Percentiles rank a stretch among this genome's conserved stretches.
These are phyloP conservation scores for Paramisgurnus dabryanus DNA, from an alignment of 2,113 vertebrate genomes.

Conservation along the genomic window DNA sequence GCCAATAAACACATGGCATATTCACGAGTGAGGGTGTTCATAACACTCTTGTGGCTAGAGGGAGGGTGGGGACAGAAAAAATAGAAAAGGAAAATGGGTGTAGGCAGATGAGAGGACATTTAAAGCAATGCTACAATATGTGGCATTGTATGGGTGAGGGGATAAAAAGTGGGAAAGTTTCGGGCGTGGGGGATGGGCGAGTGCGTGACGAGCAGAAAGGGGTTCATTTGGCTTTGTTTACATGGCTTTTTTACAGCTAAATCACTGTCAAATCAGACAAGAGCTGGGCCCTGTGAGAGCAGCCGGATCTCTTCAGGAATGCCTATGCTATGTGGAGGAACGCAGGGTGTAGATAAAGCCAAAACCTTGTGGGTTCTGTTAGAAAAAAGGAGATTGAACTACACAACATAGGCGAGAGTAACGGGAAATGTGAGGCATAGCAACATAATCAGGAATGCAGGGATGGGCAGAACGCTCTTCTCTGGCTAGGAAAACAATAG, in stretches of 20 bases:
- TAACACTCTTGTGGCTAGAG: not conserved
- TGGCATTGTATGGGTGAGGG: conserved; percentile 40
- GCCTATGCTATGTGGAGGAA: conserved; percentile 45
- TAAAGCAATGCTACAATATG: conserved; percentile 40
- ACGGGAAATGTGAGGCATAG: conserved; percentile 12
- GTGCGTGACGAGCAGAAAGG: conserved; percentile 6
- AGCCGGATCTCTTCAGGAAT: conserved; percentile 53
- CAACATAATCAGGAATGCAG: conserved; percentile 29
- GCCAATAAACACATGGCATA: conserved; percentile 30
- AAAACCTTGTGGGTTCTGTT: conserved; percentile 24
- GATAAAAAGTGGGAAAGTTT: conserved; percentile 9
- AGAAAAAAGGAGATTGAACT: conserved; percentile 14
- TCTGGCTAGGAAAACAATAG: conserved; percentile 25
- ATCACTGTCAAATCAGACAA: conserved; percentile 40
- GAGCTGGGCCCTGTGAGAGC: conserved; percentile 15
- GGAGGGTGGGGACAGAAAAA: not conserved
- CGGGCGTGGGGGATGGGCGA: not conserved
- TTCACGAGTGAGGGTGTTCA: conserved; percentile 20
- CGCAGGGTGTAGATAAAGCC: conserved; percentile 44
- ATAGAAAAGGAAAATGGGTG: not conserved
- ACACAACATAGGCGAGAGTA: conserved; percentile 2
- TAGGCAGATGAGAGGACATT: conserved; percentile 12
- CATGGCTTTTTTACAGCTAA: conserved; percentile 47
- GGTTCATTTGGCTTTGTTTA: conserved; percentile 33
- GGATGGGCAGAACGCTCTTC: not conserved